Base-by-base conservation (phyloP, 2,888 invertebrate species). In the Dicyrtomina minuta region DNA sequence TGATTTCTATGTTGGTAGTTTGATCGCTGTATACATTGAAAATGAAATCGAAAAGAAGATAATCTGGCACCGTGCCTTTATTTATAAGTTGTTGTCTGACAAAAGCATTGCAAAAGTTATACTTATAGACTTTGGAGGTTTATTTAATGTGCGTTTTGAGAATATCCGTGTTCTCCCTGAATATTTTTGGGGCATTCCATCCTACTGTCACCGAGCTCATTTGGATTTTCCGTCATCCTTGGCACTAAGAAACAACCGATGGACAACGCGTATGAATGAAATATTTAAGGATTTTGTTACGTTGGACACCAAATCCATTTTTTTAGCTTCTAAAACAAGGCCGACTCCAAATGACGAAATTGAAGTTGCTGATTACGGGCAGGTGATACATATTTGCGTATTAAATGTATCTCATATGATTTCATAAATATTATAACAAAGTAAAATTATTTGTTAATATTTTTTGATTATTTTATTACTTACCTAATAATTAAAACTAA, bases 181-280 rank as follows among this genome's bases (percentile, higher is more conserved):
- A 3, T 49, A 46, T 27, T 62, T 62, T 15, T 22, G 26, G 33
- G 26, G n/a, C 10, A 62, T 62, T 49, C 62, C 62, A 26, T 44
- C 27, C 13, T 62, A 26, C 27, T 62, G 62, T n/a, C 26, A 26
- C 10, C 26, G 62, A 49, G 62, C 62, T 49, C 62, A 62, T 27
- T 62, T 62, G 33, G 62, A 62, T 27, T 46, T 62, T 15, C 6
- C 49, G 17, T 17, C 17, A 5, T 20, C 6, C 20, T 2, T 4
- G 12, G 20, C 20, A 5, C 20, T 22, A 20, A 51, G 20, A 20
- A 12, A 20, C 17, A 10, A 22, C 2, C 17, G 22, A 20, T 51
- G 51, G 51, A 20, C 51, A 20, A 51, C 20, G 4, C 17, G 22
- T 2, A 17, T 20, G 12, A 20, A 12, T 3, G 51, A 51, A 20